Percentiles rank a stretch among this genome's conserved stretches.
Evolutionary conservation across 2,888 invertebrate genomes (phyloP).

Genomic region (Pristionchus arcanus): DNA sequence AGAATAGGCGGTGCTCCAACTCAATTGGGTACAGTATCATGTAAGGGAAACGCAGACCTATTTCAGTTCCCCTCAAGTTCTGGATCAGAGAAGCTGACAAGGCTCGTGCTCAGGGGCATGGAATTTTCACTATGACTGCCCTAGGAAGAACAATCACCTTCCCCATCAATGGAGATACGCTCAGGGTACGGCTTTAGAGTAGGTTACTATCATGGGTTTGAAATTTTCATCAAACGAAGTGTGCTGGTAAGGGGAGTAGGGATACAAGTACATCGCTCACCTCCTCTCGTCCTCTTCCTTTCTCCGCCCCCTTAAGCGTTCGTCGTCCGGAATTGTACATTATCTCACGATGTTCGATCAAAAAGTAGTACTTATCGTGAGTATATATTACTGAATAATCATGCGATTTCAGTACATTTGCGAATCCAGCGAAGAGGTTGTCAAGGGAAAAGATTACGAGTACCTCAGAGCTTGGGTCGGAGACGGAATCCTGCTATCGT

Average conservation of each 20-base stretch:
- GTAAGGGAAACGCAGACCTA: no score
- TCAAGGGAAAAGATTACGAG: constrained; percentile 80
- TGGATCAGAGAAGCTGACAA: constrained; percentile 33
- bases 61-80: constrained; percentile 37
- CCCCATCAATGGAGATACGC: constrained; percentile 32
- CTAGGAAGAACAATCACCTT: constrained; percentile 18
- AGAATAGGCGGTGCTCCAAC: no score
- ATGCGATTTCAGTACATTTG: constrained; percentile 65
- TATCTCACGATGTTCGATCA: no score
- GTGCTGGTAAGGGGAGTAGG: no score
- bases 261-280: no score
- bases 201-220: no score
- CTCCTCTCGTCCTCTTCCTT: no score
- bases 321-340: no score
- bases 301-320: no score
- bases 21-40: background rate
- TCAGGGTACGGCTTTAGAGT: constrained; percentile 24
- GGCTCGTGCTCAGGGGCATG: background rate
- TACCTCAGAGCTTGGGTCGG: constrained; percentile 81
- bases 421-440: constrained; percentile 73
- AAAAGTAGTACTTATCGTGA: background rate
- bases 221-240: no score
- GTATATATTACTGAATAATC: background rate
- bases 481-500: constrained; percentile 80
- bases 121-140: constrained; percentile 10